Conservation (phyloP, 2,888 invertebrate genomes). For the Tricholauxania praeusta region DNA sequence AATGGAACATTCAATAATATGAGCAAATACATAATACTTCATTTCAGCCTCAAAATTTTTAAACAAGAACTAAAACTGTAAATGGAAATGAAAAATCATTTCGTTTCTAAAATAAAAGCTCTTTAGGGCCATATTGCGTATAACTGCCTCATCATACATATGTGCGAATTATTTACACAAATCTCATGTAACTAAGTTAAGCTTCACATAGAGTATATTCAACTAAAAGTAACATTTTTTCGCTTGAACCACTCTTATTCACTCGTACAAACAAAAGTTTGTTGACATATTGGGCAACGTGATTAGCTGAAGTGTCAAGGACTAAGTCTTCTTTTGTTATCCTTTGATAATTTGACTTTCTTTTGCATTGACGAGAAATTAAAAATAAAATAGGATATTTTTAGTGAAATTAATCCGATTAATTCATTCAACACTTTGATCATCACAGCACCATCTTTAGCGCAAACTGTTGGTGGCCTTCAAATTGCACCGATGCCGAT, state of each 20-base stretch:
- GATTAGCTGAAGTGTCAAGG: conserved; percentile 51
- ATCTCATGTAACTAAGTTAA: no score
- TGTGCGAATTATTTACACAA: no score
- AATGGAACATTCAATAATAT: no score
- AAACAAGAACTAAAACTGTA: no score
- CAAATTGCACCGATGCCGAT: conserved; percentile 33
- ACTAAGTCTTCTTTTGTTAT: conserved; percentile 45
- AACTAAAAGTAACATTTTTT: not conserved
- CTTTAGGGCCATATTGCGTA: no score
- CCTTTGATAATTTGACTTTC: conserved; percentile 36
- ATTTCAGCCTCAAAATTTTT: no score
- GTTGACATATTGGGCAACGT: conserved; percentile 53
- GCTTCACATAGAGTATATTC: not conserved
- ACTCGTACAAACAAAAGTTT: conserved; percentile 24
- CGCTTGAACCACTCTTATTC: not conserved
- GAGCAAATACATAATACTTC: no score
- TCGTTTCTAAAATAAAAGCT: no score
- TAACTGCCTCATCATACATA: no score
- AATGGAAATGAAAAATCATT: no score
- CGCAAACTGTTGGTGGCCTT: conserved; percentile 20
- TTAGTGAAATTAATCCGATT: conserved; percentile 58
- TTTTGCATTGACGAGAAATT: conserved; percentile 40
- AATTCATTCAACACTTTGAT: conserved; percentile 42
- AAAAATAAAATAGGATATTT: conserved; percentile 56
- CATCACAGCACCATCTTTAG: conserved; percentile 10